Evolutionary conservation across 92 coral and sea anemone species (phyloP).

Genomic region (Anthopleura xanthogrammica): DNA sequence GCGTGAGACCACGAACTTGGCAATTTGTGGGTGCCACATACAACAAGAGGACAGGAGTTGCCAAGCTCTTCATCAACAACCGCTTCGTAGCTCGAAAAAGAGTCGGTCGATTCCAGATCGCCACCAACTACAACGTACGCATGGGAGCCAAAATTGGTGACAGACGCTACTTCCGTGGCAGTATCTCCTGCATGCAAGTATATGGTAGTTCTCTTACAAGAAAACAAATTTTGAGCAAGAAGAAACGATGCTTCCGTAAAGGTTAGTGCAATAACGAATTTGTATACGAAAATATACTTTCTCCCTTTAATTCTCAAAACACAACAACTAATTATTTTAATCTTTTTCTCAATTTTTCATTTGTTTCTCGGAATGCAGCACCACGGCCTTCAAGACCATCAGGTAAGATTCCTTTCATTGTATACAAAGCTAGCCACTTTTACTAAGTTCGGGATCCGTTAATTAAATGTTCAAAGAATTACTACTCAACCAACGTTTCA

Average conservation of each 20-base stretch:
- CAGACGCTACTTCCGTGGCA: slow-evolving; percentile 59
- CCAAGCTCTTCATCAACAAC: slow-evolving; percentile 55
- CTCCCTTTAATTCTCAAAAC: no score
- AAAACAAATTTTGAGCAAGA: slow-evolving; percentile 35
- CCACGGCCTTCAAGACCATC: no score
- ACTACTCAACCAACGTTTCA: no score
- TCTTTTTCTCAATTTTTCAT: no score
- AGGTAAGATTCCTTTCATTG: no score
- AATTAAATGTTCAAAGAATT: no score
- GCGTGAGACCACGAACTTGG: slow-evolving; percentile 44
- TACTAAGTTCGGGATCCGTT: no score
- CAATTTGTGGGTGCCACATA: slow-evolving; percentile 65
- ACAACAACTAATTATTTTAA: no score
- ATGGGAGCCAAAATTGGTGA: slow-evolving; percentile 71
- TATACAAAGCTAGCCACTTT: no score
- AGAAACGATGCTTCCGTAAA: slow-evolving; percentile 69
- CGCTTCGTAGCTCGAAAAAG: slow-evolving; percentile 34
- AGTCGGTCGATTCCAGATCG: slow-evolving; percentile 56
- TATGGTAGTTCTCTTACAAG: slow-evolving; percentile 17
- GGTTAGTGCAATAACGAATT: slow-evolving; percentile 24
- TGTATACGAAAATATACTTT: no score
- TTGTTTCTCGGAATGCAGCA: no score
- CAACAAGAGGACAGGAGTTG: slow-evolving; percentile 42
- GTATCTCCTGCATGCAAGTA: slow-evolving; percentile 79
- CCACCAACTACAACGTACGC: slow-evolving; percentile 61